Conservation (phyloP, 2,797 vertebrate species). For the Pangasius djambal region DNA sequence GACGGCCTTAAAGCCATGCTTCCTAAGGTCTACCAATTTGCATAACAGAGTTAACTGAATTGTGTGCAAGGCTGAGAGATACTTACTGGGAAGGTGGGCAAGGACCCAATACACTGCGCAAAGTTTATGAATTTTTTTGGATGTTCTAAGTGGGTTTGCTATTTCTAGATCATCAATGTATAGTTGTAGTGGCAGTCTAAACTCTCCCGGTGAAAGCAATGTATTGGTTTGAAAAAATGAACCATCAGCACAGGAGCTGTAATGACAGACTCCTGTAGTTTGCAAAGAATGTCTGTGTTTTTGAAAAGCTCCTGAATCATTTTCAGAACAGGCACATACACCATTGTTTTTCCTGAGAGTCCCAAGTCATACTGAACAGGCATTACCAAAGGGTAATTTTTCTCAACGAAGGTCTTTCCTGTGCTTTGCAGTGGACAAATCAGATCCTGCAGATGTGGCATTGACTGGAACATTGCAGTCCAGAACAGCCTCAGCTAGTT, state of each 20-base stretch:
- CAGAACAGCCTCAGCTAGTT: slow-evolving; percentile 36
- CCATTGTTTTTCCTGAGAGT: slow-evolving; percentile 9
- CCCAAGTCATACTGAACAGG: slow-evolving; percentile 37
- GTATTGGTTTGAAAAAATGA: slow-evolving; percentile 41
- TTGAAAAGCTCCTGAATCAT: slow-evolving; percentile 2
- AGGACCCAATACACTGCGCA: slow-evolving; percentile 45
- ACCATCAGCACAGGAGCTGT: slow-evolving; percentile 22
- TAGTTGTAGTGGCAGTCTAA: slow-evolving; percentile 33
- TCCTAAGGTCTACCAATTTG: slow-evolving; percentile 40
- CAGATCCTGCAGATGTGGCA: slow-evolving; percentile 38
- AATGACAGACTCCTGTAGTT: slow-evolving; percentile 25
- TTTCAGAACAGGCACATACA: slow-evolving; percentile 38
- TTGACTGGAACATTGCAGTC: slow-evolving; percentile 38
- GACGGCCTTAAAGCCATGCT: slow-evolving; percentile 34
- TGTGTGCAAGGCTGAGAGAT: slow-evolving; percentile 41
- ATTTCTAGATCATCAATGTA: slow-evolving; percentile 41
- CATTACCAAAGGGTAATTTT: slow-evolving; percentile 38
- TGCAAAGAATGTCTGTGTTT: no score
- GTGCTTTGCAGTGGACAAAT: slow-evolving; percentile 30
- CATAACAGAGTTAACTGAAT: slow-evolving; percentile 47
- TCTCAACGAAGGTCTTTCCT: slow-evolving; percentile 19
- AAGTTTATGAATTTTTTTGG: slow-evolving; percentile 42
- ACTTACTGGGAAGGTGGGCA: slow-evolving; percentile 50
- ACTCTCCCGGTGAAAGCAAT: slow-evolving; percentile 37
- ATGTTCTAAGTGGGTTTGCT: slow-evolving; percentile 48